A percentile compares a stretch with the other conserved stretches of the same genome.
phyloP scores from a whole-genome alignment of 2,888 invertebrate species.

The Ramazzottius varieornatus region DNA sequence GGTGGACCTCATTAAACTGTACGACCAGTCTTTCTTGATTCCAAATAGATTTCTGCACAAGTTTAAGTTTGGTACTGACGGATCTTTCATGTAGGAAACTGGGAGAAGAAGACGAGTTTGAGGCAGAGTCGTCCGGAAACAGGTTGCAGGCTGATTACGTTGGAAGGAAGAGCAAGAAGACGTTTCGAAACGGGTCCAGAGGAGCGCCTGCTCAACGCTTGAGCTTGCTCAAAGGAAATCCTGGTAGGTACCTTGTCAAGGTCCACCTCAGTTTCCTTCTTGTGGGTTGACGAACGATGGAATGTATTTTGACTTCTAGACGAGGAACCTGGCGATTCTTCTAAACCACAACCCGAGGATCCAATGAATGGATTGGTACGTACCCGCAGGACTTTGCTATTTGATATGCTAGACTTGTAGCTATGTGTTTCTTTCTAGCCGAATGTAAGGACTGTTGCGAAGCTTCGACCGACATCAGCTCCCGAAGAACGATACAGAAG shows the following conservation, averaged over 20 bases:
- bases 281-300: too few species aligned
- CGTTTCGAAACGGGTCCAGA: too few species aligned
- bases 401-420: too few species aligned
- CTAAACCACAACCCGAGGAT: too few species aligned
- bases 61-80: too few species aligned
- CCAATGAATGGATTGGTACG: too few species aligned
- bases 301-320: too few species aligned
- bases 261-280: too few species aligned
- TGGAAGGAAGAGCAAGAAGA: neutral
- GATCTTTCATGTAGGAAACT: neutral
- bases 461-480: neutral
- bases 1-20: neutral
- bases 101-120: neutral
- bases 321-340: too few species aligned
- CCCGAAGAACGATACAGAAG: neutral
- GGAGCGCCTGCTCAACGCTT: neutral
- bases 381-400: too few species aligned
- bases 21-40: neutral
- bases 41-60: neutral
- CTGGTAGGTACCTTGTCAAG: too few species aligned
- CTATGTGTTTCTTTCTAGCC: neutral
- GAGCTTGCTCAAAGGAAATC: too few species aligned
- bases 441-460: neutral
- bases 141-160: neutral
- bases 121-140: neutral